phyloP scores from a whole-genome alignment of 2,888 invertebrate genomes.

The Standfussiana lucernea region DNA sequence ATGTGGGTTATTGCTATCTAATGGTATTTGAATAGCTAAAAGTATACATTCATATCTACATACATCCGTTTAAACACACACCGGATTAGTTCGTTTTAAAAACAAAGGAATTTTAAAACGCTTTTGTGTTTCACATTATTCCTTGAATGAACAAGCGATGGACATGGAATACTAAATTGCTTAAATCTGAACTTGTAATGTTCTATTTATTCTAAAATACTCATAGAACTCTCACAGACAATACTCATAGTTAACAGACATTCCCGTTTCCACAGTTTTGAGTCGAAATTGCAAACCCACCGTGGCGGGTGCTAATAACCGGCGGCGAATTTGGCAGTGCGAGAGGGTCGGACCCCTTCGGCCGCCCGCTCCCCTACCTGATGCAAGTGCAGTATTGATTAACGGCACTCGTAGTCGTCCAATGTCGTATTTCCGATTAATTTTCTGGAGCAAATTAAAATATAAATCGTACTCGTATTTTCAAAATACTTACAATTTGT shows the following conservation, averaged over 20 bases:
- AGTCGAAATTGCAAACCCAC: slow-evolving; percentile 57
- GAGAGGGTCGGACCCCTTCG: slow-evolving; percentile 83
- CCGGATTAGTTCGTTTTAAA: slow-evolving; percentile 51
- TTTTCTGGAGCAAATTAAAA: slow-evolving; percentile 53
- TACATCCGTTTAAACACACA: slow-evolving; percentile 58
- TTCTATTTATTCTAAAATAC: slow-evolving; percentile 28
- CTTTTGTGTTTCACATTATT: slow-evolving; percentile 40
- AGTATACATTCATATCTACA: slow-evolving; percentile 63
- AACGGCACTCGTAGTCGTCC: slow-evolving; percentile 75
- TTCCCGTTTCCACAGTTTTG: slow-evolving; percentile 33
- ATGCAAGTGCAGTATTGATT: slow-evolving; percentile 89
- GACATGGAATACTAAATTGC: slow-evolving; percentile 54
- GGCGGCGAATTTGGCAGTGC: slow-evolving; percentile 77
- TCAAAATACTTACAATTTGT: slow-evolving; percentile 25
- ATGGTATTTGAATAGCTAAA: slow-evolving; percentile 55
- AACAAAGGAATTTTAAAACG: slow-evolving; percentile 45
- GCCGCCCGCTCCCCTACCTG: slow-evolving; percentile 75
- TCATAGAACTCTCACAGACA: slow-evolving; percentile 12
- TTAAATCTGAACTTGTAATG: slow-evolving; percentile 15
- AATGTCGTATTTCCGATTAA: slow-evolving; percentile 69
- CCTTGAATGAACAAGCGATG: slow-evolving; percentile 27
- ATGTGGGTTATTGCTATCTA: slow-evolving; percentile 54
- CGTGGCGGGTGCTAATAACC: slow-evolving; percentile 70
- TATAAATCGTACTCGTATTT: slow-evolving; percentile 32
- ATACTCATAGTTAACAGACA: slow-evolving; percentile 20